Evolutionary conservation across 2,797 vertebrate genomes (phyloP).

Genomic region (Micropoecilia bifurca): DNA sequence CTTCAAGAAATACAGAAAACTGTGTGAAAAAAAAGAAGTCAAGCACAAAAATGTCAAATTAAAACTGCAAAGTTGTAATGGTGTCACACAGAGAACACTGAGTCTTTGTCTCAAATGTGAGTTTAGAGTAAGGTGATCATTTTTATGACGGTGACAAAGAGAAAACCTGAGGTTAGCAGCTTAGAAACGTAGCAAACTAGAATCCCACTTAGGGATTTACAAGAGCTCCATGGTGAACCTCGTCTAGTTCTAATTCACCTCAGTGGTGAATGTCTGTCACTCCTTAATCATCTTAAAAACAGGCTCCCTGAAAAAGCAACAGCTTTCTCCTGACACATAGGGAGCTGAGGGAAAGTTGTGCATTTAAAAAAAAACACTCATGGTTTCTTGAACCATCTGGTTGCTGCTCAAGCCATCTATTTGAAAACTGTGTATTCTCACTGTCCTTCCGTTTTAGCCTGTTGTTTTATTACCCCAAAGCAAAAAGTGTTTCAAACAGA

Average conservation of each 20-base stretch:
- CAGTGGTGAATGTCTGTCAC: not conserved
- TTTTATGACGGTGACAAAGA: not conserved
- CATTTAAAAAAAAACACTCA: not conserved
- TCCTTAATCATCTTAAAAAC: not conserved
- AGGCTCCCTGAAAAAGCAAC: not conserved
- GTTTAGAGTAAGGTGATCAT: not conserved
- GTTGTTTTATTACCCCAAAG: not conserved
- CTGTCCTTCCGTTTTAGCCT: not conserved
- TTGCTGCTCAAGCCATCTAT: not conserved
- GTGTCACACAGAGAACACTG: not conserved
- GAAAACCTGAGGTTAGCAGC: not conserved
- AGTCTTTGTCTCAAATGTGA: not conserved
- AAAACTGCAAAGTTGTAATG: not conserved
- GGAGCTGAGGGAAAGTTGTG: not conserved
- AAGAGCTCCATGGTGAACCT: not conserved
- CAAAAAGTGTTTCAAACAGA: not conserved
- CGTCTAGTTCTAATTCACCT: not conserved
- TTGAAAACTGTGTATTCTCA: not conserved
- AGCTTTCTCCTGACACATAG: not conserved
- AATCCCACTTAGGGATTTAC: not conserved
- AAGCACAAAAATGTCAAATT: not conserved
- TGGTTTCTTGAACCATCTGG: not conserved
- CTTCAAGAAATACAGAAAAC: not conserved
- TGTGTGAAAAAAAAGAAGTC: not conserved
- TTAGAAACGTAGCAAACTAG: not conserved